Conservation (phyloP, 2,113 vertebrate species). For the Oryzias celebensis region DNA sequence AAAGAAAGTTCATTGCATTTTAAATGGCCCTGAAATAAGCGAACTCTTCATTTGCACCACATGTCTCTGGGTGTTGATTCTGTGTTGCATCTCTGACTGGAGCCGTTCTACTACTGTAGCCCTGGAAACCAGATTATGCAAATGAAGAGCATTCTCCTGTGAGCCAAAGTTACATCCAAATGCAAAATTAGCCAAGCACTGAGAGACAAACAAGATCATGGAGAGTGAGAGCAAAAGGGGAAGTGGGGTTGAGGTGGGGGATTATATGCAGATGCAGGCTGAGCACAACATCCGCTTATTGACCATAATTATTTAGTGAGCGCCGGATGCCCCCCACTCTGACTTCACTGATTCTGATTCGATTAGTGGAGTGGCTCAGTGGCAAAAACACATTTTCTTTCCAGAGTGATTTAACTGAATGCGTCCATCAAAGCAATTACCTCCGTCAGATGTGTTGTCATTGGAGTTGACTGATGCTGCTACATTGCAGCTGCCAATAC, state of each 20-base stretch:
- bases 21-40: constrained; percentile 16
- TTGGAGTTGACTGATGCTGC: constrained; percentile 18
- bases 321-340: constrained; percentile 24
- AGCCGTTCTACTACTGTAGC: constrained; percentile 43
- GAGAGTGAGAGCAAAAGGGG: constrained; percentile 22
- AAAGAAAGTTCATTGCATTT: constrained; percentile 16
- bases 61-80: constrained; percentile 34
- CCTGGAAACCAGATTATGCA: constrained; percentile 60
- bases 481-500: not conserved
- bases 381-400: constrained; percentile 34
- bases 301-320: constrained; percentile 53
- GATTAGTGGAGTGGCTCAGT: constrained; percentile 51
- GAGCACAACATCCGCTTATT: constrained; percentile 51
- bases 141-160: constrained; percentile 47
- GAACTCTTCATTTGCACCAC: constrained; percentile 42
- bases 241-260: constrained; percentile 3
- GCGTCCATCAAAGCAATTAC: constrained; percentile 27
- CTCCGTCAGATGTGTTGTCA: constrained; percentile 24
- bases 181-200: constrained; percentile 47
- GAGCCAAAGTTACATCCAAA: constrained; percentile 56
- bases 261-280: constrained; percentile 34
- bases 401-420: constrained; percentile 30
- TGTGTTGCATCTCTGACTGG: constrained; percentile 22
- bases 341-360: constrained; percentile 51
- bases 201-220: constrained; percentile 51